These are phyloP conservation scores for Drosophila rubida DNA, from an alignment of 2,888 invertebrate species.

Conservation along the genomic window DNA sequence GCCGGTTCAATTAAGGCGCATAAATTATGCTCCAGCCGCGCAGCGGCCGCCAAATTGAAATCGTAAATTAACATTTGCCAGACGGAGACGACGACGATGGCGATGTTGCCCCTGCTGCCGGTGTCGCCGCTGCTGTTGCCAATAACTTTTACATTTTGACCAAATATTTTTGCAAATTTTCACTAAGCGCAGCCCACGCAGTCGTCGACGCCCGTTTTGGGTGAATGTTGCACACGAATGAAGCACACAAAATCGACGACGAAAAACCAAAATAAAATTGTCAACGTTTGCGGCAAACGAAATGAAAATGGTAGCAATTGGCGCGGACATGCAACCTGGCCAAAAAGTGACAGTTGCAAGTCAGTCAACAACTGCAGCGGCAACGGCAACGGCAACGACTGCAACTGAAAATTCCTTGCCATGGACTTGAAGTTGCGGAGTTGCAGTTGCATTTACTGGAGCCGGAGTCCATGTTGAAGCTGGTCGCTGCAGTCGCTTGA, in stretches of 20 bases:
- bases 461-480: constrained; percentile 14
- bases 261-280: constrained; percentile 56
- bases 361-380: constrained; percentile 62
- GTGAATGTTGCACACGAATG: constrained; percentile 68
- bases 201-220: constrained; percentile 61
- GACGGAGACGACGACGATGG: constrained; percentile 55
- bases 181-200: constrained; percentile 79
- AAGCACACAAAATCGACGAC: constrained; percentile 22
- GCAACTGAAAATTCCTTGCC: constrained; percentile 34
- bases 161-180: constrained; percentile 81
- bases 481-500: constrained; percentile 43
- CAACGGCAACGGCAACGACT: constrained; percentile 6
- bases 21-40: constrained; percentile 75
- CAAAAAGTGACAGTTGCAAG: constrained; percentile 76
- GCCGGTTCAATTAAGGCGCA: constrained; percentile 78
- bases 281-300: constrained; percentile 68
- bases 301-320: constrained; percentile 82
- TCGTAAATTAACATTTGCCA: constrained; percentile 80
- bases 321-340: constrained; percentile 73
- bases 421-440: constrained; percentile 9
- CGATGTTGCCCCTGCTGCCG: background rate
- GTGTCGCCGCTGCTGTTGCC: constrained; percentile 33
- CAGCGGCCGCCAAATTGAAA: constrained; percentile 78
- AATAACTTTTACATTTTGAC: constrained; percentile 81
- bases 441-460: background rate